phyloP scores from a whole-genome alignment of 2,888 invertebrate species.

The Byasa hedistus region DNA sequence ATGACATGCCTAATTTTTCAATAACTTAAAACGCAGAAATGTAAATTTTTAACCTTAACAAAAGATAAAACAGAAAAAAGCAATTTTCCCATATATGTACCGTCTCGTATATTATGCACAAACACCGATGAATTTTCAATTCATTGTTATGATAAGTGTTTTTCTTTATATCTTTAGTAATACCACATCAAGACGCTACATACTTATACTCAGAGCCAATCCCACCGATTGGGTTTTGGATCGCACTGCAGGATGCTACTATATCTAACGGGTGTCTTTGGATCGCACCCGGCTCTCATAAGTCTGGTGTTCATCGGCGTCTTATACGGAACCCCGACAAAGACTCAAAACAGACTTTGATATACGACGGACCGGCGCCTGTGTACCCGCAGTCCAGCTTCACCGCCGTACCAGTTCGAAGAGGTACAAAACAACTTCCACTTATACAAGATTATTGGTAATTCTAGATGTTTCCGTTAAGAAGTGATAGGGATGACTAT shows the following conservation, averaged over 20 bases:
- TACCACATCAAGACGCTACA: constrained; percentile 91
- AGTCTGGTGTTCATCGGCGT: constrained; percentile 87
- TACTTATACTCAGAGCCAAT: constrained; percentile 92
- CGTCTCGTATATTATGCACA: no score
- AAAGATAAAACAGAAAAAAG: no score
- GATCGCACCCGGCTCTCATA: constrained; percentile 95
- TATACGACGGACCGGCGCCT: constrained; percentile 85
- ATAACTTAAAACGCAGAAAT: no score
- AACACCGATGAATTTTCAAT: no score
- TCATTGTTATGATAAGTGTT: no score
- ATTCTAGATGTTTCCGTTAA: no score
- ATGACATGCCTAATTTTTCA: no score
- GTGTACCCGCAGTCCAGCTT: constrained; percentile 87
- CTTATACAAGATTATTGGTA: no score
- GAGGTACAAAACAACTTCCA: constrained; percentile 82
- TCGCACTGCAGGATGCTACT: constrained; percentile 96
- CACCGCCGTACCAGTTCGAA: constrained; percentile 88
- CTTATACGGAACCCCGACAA: constrained; percentile 85
- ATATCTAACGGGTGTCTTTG: constrained; percentile 96
- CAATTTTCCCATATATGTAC: no score
- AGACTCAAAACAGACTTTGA: constrained; percentile 73
- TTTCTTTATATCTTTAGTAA: constrained; percentile 74
- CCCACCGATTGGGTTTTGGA: constrained; percentile 94
- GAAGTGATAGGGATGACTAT: no score
- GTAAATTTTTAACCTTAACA: no score